phyloP scores from a whole-genome alignment of 2,113 vertebrate species.

The Callaeas wilsoni region DNA sequence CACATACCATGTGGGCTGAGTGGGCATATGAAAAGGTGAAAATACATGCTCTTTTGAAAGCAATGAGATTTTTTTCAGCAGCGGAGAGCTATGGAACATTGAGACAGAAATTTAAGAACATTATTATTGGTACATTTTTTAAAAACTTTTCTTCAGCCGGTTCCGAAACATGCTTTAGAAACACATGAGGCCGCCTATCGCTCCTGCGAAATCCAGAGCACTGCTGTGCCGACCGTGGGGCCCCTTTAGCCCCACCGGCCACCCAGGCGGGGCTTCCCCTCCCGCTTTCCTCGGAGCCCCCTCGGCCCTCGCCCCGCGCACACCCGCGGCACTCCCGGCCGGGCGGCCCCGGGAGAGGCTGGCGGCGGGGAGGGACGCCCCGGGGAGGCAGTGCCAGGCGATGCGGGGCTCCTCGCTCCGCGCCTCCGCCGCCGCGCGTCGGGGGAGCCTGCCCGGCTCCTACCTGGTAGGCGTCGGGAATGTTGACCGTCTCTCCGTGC shows the following conservation, averaged over 20 bases:
- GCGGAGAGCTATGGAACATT: not conserved
- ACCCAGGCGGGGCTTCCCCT: not conserved
- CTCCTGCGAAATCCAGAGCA: not conserved
- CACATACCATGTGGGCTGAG: not conserved
- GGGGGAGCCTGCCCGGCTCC: not conserved
- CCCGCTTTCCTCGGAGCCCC: too few species aligned
- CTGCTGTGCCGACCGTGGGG: not conserved
- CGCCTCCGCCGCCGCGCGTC: not conserved
- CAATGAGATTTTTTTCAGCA: not conserved
- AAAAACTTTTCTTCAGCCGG: not conserved
- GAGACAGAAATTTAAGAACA: not conserved
- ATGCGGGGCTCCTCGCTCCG: not conserved
- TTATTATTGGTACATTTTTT: not conserved
- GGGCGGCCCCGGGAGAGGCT: not conserved
- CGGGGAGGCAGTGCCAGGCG: not conserved
- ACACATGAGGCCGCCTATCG: not conserved
- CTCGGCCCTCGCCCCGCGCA: not conserved
- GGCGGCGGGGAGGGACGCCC: not conserved
- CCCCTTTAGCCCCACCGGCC: not conserved
- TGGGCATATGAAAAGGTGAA: not conserved
- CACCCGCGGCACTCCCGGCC: not conserved
- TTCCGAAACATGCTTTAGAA: not conserved
- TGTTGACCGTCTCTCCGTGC: constrained; percentile 95
- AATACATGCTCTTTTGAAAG: not conserved
- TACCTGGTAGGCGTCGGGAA: constrained; percentile 98